These are phyloP conservation scores for Scolopax mira DNA, from an alignment of 2,113 vertebrate species.

Conservation along the genomic window DNA sequence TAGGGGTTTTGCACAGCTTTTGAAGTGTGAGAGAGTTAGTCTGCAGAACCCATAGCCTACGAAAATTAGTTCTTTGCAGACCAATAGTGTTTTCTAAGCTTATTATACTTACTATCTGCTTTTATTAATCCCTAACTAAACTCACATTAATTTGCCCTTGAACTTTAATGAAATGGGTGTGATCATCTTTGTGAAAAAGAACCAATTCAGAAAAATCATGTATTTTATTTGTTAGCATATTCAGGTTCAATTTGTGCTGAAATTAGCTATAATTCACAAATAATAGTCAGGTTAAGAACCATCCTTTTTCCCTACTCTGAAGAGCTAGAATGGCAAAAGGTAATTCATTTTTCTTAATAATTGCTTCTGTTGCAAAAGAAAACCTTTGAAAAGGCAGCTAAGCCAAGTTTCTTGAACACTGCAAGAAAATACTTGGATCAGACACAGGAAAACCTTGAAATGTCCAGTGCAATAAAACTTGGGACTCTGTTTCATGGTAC, in stretches of 20 bases:
- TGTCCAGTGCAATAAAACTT: constrained; percentile 56
- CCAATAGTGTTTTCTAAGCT: not conserved
- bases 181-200: constrained; percentile 33
- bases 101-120: not conserved
- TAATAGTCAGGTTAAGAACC: constrained; percentile 53
- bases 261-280: constrained; percentile 67
- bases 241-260: constrained; percentile 59
- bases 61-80: not conserved
- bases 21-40: not conserved
- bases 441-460: constrained; percentile 54
- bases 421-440: constrained; percentile 45
- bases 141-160: constrained; percentile 45
- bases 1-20: not conserved
- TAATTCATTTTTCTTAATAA: constrained; percentile 65
- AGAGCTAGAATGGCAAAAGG: constrained; percentile 52
- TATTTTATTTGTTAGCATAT: constrained; percentile 70
- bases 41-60: not conserved
- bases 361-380: constrained; percentile 62
- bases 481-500: constrained; percentile 31
- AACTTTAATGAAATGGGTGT: constrained; percentile 55
- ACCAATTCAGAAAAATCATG: constrained; percentile 45
- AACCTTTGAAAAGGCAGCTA: constrained; percentile 51
- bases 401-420: constrained; percentile 50
- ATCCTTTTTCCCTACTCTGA: constrained; percentile 28
- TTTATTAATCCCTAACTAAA: not conserved